Conservation (phyloP, 2,113 vertebrate genomes). For the Rhinopithecus roxellana region DNA sequence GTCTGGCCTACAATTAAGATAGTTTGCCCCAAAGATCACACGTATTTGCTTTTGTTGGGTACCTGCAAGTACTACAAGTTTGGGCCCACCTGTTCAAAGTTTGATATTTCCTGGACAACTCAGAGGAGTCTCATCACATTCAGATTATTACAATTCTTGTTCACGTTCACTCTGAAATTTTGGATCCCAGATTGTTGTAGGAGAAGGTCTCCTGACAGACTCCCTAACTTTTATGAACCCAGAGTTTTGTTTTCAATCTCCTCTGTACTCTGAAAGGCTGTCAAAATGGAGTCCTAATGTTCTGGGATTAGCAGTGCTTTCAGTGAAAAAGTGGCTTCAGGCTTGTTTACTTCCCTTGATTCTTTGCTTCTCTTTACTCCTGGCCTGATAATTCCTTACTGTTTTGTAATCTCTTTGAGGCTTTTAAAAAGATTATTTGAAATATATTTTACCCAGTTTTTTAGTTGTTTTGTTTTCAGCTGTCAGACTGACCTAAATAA, state of each 20-base stretch:
- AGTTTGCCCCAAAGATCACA: neutral
- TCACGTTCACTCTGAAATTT: neutral
- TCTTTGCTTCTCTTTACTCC: neutral
- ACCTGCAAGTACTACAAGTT: neutral
- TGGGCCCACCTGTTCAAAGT: neutral
- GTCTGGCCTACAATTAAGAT: neutral
- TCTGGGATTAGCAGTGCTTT: neutral
- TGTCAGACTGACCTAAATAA: neutral
- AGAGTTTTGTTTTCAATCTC: neutral
- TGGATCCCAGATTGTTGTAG: neutral
- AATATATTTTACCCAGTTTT: conserved; percentile 25
- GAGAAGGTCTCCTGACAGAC: neutral
- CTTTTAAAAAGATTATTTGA: conserved; percentile 31
- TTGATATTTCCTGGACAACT: neutral
- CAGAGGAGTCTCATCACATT: neutral
- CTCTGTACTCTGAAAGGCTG: neutral
- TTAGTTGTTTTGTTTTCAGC: conserved; percentile 25
- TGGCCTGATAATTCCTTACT: conserved; percentile 1
- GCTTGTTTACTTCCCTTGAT: neutral
- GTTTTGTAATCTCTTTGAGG: conserved; percentile 29
- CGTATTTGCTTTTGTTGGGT: neutral
- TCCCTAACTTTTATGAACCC: neutral
- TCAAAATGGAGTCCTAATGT: neutral
- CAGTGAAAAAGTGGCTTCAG: neutral
- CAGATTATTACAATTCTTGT: neutral